Conservation (phyloP, 2,113 vertebrate species). For the Prionailurus viverrinus region DNA sequence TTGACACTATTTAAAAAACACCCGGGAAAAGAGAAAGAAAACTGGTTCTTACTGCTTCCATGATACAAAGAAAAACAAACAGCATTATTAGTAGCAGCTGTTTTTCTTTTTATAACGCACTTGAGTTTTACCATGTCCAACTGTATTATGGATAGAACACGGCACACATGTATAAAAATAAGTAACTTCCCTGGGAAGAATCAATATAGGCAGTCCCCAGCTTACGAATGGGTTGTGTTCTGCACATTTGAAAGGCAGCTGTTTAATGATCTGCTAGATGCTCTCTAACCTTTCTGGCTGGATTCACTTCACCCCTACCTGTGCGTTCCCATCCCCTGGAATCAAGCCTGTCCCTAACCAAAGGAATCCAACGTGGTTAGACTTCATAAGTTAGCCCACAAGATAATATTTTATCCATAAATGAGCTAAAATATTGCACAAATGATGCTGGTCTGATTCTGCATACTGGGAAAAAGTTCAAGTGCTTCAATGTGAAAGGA, state of each 20-base stretch:
- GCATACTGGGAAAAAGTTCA: not conserved
- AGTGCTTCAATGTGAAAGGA: not conserved
- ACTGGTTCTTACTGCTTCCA: not conserved
- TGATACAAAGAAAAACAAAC: slow-evolving; percentile 34
- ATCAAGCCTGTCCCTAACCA: not conserved
- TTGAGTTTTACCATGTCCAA: slow-evolving; percentile 34
- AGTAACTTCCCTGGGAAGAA: slow-evolving; percentile 71
- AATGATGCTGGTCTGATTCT: not conserved
- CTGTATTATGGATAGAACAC: slow-evolving; percentile 3
- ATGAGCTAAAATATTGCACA: not conserved
- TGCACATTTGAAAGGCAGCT: slow-evolving; percentile 64
- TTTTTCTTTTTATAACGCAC: slow-evolving; percentile 51
- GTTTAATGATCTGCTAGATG: slow-evolving; percentile 67
- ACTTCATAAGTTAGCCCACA: not conserved
- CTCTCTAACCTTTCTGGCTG: slow-evolving; percentile 49
- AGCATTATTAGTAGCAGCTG: slow-evolving; percentile 26
- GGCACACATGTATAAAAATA: slow-evolving; percentile 68
- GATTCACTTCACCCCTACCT: slow-evolving; percentile 27
- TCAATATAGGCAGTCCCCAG: slow-evolving; percentile 61
- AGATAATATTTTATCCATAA: slow-evolving; percentile 48
- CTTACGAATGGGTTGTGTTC: slow-evolving; percentile 41
- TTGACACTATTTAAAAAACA: not conserved
- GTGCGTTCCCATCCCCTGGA: not conserved
- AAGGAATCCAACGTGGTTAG: not conserved
- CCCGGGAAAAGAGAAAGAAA: not conserved